Percentiles rank a stretch among this genome's conserved stretches.
Evolutionary conservation across 37 sponge, comb jelly and placozoan species (phyloP).

Genomic region (Lycopodina hypogea): DNA sequence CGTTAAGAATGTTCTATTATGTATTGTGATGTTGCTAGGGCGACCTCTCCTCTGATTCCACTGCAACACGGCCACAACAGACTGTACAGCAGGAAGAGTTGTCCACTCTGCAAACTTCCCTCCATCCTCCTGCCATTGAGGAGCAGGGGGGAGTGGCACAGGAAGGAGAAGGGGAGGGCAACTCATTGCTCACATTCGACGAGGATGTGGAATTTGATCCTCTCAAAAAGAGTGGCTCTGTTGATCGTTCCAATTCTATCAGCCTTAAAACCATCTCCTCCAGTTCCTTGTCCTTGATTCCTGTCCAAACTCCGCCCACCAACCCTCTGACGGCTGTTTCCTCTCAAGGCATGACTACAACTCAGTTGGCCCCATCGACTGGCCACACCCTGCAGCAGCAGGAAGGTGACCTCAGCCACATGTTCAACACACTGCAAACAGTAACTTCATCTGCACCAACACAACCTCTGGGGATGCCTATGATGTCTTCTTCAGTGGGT

Average conservation of each 20-base stretch:
- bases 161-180: background rate
- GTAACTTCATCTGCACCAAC: too few species aligned
- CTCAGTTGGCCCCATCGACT: background rate
- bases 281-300: background rate
- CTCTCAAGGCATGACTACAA: background rate
- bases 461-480: background rate
- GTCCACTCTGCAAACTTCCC: background rate
- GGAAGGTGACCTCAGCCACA: too few species aligned
- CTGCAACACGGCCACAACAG: background rate
- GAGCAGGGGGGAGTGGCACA: background rate
- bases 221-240: constrained; percentile 20
- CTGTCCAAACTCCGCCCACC: background rate
- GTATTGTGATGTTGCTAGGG: background rate
- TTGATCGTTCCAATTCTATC: constrained; percentile 8
- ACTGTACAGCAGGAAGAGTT: background rate
- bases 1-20: background rate
- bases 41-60: background rate
- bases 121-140: too few species aligned
- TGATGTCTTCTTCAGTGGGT: background rate
- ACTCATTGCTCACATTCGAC: constrained; percentile 42
- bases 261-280: background rate
- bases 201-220: constrained; percentile 42
- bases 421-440: too few species aligned
- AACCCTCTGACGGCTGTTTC: background rate
- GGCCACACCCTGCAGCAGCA: too few species aligned